These are phyloP conservation scores for Drosophila prostipennis DNA, from an alignment of 2,888 invertebrate species.

Conservation along the genomic window DNA sequence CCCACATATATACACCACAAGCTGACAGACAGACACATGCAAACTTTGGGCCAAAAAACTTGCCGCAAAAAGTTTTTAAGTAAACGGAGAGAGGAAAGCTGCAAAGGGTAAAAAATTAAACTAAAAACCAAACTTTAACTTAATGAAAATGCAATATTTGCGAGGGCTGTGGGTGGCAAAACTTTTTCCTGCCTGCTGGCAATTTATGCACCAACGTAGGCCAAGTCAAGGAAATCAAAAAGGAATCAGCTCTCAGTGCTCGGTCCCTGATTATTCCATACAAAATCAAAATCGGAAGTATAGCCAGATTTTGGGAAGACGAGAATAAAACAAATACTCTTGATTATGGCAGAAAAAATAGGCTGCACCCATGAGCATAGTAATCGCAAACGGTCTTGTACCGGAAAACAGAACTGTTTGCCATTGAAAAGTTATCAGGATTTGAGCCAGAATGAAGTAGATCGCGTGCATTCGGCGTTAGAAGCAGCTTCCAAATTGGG, in stretches of 20 bases:
- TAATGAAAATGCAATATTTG: conserved; percentile 56
- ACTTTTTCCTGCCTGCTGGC: conserved; percentile 37
- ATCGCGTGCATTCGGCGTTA: background rate
- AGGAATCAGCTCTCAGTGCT: conserved; percentile 20
- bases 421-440: background rate
- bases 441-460: background rate
- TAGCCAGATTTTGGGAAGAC: background rate
- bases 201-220: conserved; percentile 46
- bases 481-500: background rate
- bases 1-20: conserved; percentile 8
- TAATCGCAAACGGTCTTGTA: background rate
- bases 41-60: conserved; percentile 51
- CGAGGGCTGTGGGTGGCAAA: conserved; percentile 20
- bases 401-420: too few species aligned
- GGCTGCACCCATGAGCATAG: background rate
- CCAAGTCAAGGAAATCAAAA: conserved; percentile 35
- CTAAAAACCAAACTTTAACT: conserved; percentile 54
- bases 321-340: background rate
- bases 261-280: conserved; percentile 20
- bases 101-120: conserved; percentile 44
- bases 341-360: conserved; percentile 17
- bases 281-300: conserved; percentile 30
- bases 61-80: conserved; percentile 50
- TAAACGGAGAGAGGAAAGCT: conserved; percentile 40
- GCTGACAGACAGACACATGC: conserved; percentile 44